These are phyloP conservation scores for Trypoxylus dichotomus DNA, from an alignment of 1,140 invertebrate genomes.

Conservation along the genomic window DNA sequence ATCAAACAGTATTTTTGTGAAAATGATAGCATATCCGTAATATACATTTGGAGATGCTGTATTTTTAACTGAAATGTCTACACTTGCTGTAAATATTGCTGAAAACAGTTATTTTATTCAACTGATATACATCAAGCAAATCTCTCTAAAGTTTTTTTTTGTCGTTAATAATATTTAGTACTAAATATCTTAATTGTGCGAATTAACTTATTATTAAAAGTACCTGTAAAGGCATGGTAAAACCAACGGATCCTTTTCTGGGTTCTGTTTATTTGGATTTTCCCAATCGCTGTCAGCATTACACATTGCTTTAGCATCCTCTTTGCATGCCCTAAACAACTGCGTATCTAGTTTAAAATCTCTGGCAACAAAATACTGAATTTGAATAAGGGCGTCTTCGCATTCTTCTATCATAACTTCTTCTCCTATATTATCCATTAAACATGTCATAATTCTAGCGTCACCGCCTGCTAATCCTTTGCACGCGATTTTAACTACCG, in stretches of 20 bases:
- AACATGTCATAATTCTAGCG: slow-evolving; percentile 86
- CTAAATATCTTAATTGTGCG: neutral
- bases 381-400: slow-evolving; percentile 88
- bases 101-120: too few relatives aligned
- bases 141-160: too few relatives aligned
- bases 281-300: slow-evolving; percentile 79
- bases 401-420: slow-evolving; percentile 85
- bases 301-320: slow-evolving; percentile 83
- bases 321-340: slow-evolving; percentile 81
- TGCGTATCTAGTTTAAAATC: slow-evolving; percentile 92
- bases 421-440: slow-evolving; percentile 89
- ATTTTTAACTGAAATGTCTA: too few relatives aligned
- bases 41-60: too few relatives aligned
- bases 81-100: too few relatives aligned
- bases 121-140: too few relatives aligned
- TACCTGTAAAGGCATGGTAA: slow-evolving; percentile 87
- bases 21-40: too few relatives aligned
- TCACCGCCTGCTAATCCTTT: slow-evolving; percentile 68
- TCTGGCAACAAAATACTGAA: slow-evolving; percentile 95
- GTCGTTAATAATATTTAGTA: too few relatives aligned
- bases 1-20: too few relatives aligned
- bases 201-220: neutral
- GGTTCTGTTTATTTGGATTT: slow-evolving; percentile 67
- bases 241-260: slow-evolving; percentile 72
- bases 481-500: slow-evolving; percentile 76